Evolutionary conservation across 92 coral and sea anemone species (phyloP).

Genomic region (Diadumene lineata): DNA sequence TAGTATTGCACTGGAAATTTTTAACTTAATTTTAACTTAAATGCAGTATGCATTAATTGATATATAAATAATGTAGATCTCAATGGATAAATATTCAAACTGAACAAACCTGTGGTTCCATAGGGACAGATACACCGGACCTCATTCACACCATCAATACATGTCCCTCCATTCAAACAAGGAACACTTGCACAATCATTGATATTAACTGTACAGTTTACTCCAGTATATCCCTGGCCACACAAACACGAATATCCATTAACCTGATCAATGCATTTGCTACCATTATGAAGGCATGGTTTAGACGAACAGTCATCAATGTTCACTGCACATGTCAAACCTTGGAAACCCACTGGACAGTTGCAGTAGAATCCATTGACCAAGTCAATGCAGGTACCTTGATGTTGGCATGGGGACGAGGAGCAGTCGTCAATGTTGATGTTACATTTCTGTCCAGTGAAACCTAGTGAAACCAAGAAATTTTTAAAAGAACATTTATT

Average conservation of each 20-base stretch:
- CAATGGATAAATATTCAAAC: background rate
- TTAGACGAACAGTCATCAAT: constrained; percentile 67
- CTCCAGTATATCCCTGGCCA: constrained; percentile 67
- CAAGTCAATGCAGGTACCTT: constrained; percentile 69
- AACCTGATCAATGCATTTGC: constrained; percentile 59
- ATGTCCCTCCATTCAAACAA: constrained; percentile 61
- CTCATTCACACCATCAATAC: constrained; percentile 57
- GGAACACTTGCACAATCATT: constrained; percentile 61
- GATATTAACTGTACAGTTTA: constrained; percentile 71
- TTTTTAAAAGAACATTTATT: background rate
- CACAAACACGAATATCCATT: constrained; percentile 60
- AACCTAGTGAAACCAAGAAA: constrained; percentile 38
- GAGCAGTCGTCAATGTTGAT: constrained; percentile 66
- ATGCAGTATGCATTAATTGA: too few relatives aligned
- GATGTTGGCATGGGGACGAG: constrained; percentile 59
- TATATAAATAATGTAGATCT: too few relatives aligned
- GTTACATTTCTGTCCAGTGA: constrained; percentile 58
- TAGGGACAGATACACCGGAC: constrained; percentile 58
- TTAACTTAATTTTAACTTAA: too few relatives aligned
- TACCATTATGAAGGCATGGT: constrained; percentile 73
- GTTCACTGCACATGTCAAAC: constrained; percentile 70
- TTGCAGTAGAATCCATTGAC: constrained; percentile 60
- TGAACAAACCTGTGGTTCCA: constrained; percentile 65
- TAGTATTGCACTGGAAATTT: too few relatives aligned
- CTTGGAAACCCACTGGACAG: constrained; percentile 74